Conservation (phyloP, 2,888 invertebrate species). For the Fragum fragum region DNA sequence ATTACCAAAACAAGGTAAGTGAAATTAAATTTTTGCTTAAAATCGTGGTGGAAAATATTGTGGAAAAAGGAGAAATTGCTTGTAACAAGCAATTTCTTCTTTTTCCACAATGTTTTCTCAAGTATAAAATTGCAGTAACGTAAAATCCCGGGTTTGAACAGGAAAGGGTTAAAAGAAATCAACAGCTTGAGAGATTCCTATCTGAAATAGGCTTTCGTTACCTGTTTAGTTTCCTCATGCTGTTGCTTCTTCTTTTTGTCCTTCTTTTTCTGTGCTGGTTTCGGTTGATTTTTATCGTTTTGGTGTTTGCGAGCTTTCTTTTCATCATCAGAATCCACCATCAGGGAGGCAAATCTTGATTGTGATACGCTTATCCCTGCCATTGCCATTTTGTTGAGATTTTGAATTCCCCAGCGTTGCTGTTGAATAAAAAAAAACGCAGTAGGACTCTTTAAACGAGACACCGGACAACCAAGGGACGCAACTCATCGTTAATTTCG, state of each 20-base stretch:
- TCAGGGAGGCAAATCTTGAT: conserved; percentile 92
- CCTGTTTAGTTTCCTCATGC: conserved; percentile 71
- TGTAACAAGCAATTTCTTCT: no score
- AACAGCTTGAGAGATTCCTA: no score
- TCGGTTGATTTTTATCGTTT: conserved; percentile 60
- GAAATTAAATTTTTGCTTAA: no score
- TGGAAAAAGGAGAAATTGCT: no score
- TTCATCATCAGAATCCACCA: conserved; percentile 91
- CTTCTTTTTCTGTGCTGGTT: conserved; percentile 74
- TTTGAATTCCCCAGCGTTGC: background rate
- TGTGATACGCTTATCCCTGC: conserved; percentile 68
- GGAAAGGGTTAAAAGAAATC: no score
- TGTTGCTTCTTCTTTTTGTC: conserved; percentile 76
- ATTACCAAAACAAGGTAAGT: no score
- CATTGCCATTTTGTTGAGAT: conserved; percentile 37
- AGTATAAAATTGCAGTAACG: no score
- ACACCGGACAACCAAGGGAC: background rate
- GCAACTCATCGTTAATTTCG: background rate
- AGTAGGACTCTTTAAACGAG: background rate
- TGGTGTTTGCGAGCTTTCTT: conserved; percentile 43
- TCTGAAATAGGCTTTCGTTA: no score
- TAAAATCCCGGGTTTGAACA: no score
- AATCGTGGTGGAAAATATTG: no score
- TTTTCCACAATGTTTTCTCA: no score
- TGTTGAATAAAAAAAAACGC: background rate